Base-by-base conservation (phyloP, 2,797 vertebrate genomes). In the Syndactyla subalaris region DNA sequence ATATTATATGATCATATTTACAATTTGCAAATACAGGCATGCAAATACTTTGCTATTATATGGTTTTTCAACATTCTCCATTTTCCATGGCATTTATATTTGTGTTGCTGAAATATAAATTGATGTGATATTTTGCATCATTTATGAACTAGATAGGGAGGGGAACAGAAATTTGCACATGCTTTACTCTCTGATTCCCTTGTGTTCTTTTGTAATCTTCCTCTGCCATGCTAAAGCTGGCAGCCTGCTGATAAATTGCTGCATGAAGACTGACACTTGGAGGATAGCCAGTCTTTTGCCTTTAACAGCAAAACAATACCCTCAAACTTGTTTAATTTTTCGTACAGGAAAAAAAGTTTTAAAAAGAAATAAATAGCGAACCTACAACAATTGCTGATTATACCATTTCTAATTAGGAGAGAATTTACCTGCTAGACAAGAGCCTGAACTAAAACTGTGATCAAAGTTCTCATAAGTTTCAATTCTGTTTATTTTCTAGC, bases 201-300 rank as follows among this genome's bases (percentile, higher is more conserved):
- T 71, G 36, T 89, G 75, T 55, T 93, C 34, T 83, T 95, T 48
- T 52, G 66, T 85, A 96, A 95, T 93, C 89, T 92, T 14, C 75
- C 71, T 21, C 61, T 93, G 45, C 74, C 85, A 78, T 2, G 6
- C 62, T 92, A 58, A 93, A 87, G 73, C 93, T 92, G 93, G 88
- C 58, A 96, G 84, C 16, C 77, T 91, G 39, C 43, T 88, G 92
- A 97, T 95, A 95, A 96, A 93, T 92, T 95, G 41, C 16, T 93
- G n/a, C 72, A 41, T 12, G 51, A 94, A 95, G 94, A 96, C 68
- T 81, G 79, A 85, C 72, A 74, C 23, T 88, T 88, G 85, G 85
- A 92, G 46, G 20, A 75, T 48, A 81, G 39, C 65, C 77, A 85
- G 75, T 48, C 30, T 78, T 80, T 65, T 38, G 55, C 52, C 13